Evolutionary conservation across 2,888 invertebrate genomes (phyloP).

Genomic region (Oscheius sp.): DNA sequence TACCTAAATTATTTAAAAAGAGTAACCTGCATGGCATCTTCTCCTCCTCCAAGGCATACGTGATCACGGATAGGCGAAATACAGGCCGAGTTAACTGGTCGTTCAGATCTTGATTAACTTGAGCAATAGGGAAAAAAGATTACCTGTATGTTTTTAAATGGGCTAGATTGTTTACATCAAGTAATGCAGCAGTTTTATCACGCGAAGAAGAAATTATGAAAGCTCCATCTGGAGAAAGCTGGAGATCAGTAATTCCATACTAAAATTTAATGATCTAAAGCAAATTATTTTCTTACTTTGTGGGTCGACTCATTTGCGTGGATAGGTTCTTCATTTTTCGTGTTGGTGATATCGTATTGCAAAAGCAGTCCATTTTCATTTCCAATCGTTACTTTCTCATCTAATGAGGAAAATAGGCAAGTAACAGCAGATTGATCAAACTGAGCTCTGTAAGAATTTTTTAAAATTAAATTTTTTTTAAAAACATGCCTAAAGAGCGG

Average conservation of each 20-base stretch:
- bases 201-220: slow-evolving; percentile 94
- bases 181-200: slow-evolving; percentile 88
- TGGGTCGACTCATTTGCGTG: slow-evolving; percentile 68
- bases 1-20: not conserved
- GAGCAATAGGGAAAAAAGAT: not conserved
- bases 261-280: slow-evolving; percentile 3
- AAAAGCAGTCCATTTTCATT: slow-evolving; percentile 75
- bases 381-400: slow-evolving; percentile 76
- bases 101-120: slow-evolving; percentile 76
- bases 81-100: slow-evolving; percentile 96
- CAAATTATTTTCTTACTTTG: slow-evolving; percentile 32
- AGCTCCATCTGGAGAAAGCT: slow-evolving; percentile 78
- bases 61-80: slow-evolving; percentile 94
- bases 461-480: not conserved
- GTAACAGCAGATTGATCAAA: slow-evolving; percentile 54
- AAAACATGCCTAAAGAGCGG: slow-evolving; percentile 18
- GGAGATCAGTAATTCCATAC: slow-evolving; percentile 89
- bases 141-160: slow-evolving; percentile 91
- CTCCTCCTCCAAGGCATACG: slow-evolving; percentile 94
- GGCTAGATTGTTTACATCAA: slow-evolving; percentile 84
- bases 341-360: slow-evolving; percentile 85
- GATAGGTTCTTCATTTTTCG: slow-evolving; percentile 73
- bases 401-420: slow-evolving; percentile 86
- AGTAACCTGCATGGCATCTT: slow-evolving; percentile 97
- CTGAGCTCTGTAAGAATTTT: slow-evolving; percentile 36